These are phyloP conservation scores for Acanthaster planci DNA, from an alignment of 35 echinoderm and acorn worm species.

Conservation along the genomic window DNA sequence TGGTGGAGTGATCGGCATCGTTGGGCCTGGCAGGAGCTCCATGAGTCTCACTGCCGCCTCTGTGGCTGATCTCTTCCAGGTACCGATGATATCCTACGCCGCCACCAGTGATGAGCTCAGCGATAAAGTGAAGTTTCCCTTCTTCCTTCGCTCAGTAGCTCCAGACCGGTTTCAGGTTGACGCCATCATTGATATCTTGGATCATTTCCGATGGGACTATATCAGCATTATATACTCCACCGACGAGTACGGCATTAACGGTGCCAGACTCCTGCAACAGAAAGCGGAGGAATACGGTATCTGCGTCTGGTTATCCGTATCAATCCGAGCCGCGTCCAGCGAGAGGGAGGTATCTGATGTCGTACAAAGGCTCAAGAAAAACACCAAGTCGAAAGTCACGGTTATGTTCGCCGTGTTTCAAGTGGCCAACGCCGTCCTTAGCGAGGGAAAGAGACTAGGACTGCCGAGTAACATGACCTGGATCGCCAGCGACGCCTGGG, in stretches of 20 bases:
- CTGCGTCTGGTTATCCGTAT: conserved; percentile 34
- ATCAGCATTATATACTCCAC: conserved; percentile 34
- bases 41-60: conserved; percentile 15
- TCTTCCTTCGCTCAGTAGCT: conserved; percentile 44
- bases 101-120: conserved; percentile 56
- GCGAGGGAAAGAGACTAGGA: not conserved
- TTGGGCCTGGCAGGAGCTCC: conserved; percentile 49
- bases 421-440: conserved; percentile 28
- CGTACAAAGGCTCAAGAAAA: conserved; percentile 7
- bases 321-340: conserved; percentile 1
- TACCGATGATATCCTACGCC: conserved; percentile 29
- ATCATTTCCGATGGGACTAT: conserved; percentile 49
- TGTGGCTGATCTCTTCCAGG: conserved; percentile 20
- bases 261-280: not conserved
- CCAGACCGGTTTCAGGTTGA: conserved; percentile 45
- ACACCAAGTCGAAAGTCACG: conserved; percentile 28
- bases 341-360: conserved; percentile 26
- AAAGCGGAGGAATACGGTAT: conserved; percentile 36
- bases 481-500: conserved; percentile 52
- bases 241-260: conserved; percentile 34
- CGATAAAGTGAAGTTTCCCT: conserved; percentile 48
- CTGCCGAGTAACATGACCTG: conserved; percentile 6
- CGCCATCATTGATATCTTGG: conserved; percentile 42
- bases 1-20: conserved; percentile 15
- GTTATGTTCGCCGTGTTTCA: conserved; percentile 32